A percentile compares a stretch with the other conserved stretches of the same genome.
These are phyloP conservation scores for Pollenia griseotomentosa DNA, from an alignment of 2,888 invertebrate species.

Conservation along the genomic window DNA sequence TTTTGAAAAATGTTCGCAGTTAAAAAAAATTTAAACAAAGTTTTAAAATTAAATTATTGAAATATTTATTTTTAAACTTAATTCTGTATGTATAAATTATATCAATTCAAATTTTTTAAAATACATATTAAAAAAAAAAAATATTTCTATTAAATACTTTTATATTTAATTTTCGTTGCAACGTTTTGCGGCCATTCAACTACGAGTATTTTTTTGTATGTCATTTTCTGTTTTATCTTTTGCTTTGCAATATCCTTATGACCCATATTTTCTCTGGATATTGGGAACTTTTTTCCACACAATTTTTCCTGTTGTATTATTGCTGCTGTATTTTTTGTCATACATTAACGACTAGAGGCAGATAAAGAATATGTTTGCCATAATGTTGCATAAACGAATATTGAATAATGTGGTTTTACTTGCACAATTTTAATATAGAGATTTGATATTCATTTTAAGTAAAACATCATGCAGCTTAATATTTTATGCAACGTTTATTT, in stretches of 20 bases:
- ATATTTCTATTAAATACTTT: neutral
- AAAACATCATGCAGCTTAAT: conserved; percentile 46
- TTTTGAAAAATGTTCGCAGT: neutral
- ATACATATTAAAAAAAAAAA: neutral
- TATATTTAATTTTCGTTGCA: neutral
- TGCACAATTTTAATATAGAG: conserved; percentile 40
- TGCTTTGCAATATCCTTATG: conserved; percentile 51
- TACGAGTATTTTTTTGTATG: conserved; percentile 12
- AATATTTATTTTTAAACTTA: neutral
- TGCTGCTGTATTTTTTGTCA: conserved; percentile 30
- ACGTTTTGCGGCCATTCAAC: neutral
- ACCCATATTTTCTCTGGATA: conserved; percentile 44
- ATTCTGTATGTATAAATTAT: neutral
- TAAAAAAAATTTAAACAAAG: neutral
- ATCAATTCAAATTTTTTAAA: neutral
- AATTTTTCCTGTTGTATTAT: neutral
- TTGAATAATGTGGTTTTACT: conserved; percentile 40
- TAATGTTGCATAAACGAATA: conserved; percentile 65
- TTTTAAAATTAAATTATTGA: neutral
- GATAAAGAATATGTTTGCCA: conserved; percentile 43
- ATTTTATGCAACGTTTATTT: conserved; percentile 40
- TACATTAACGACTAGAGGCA: conserved; percentile 50
- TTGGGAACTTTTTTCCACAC: conserved; percentile 12
- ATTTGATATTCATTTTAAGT: conserved; percentile 62
- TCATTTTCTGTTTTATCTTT: conserved; percentile 44